A percentile compares a stretch with the other conserved stretches of the same genome.
Evolutionary conservation across 2,888 invertebrate genomes (phyloP).

Genomic region (Nymphalis urticae): DNA sequence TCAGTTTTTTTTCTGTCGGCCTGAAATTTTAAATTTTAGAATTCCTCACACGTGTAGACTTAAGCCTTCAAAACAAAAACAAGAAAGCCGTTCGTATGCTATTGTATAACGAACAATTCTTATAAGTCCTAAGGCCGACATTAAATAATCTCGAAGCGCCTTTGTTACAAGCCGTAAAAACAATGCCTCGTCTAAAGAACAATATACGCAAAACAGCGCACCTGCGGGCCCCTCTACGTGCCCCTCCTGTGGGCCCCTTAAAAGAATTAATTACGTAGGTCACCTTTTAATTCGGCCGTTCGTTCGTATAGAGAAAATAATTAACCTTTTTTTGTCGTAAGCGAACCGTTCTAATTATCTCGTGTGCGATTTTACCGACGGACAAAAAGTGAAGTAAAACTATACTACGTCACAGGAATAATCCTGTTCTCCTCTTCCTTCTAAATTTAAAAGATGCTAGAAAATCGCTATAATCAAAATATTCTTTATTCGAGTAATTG

Average conservation of each 20-base stretch:
- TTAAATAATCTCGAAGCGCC: constrained; percentile 8
- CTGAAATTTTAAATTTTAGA: not conserved
- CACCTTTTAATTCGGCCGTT: constrained; percentile 45
- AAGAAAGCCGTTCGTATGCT: constrained; percentile 1
- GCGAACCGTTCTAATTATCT: constrained; percentile 48
- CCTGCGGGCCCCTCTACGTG: constrained; percentile 4
- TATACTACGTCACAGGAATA: not conserved
- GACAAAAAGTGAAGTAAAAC: constrained; percentile 4
- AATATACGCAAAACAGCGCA: constrained; percentile 4
- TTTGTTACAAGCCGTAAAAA: constrained; percentile 16
- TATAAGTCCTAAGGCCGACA: constrained; percentile 1
- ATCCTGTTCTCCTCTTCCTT: not conserved
- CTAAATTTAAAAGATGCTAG: not conserved
- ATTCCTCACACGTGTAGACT: not conserved
- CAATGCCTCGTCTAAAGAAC: constrained; percentile 9
- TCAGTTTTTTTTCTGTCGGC: not conserved
- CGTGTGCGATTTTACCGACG: constrained; percentile 9
- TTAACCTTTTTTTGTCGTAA: constrained; percentile 46
- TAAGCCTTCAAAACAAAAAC: constrained; percentile 3
- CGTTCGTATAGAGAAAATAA: constrained; percentile 48
- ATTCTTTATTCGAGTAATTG: not conserved
- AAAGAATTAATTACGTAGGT: constrained; percentile 23
- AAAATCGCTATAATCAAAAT: too few species aligned
- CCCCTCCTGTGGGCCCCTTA: constrained; percentile 1
- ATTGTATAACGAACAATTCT: not conserved